Evolutionary conservation across 2,888 invertebrate genomes (phyloP), one percentile per base, ranked within the genome.

Genomic region (Apamea sordens): DNA sequence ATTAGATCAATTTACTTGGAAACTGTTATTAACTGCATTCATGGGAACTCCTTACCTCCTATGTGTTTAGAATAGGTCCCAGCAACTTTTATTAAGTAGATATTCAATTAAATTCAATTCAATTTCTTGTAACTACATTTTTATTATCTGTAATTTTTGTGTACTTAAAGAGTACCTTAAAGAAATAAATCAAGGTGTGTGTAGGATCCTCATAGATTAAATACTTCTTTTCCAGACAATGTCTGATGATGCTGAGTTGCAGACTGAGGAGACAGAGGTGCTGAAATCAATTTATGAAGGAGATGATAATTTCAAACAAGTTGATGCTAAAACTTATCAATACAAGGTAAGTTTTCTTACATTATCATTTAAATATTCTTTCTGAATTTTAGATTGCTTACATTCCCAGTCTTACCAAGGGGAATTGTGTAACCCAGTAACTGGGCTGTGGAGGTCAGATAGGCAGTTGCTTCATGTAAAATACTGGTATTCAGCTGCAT

Each of bases 231-330:
- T 81, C 13, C 59, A 84, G 87, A 86, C 32, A 85, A 97, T 97
- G 97, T 95, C 95, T 84, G 95, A 96, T 87, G 96, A 96, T 90
- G 95, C 95, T 65, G 98, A 98, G 93, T 97, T 98, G 79, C 99
- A 99, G 93, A 97, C 98, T 73, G 99, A 99, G 91, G 99, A 99
- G 95, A 97, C 98, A 74, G 99, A 99, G 97, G 99, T 99, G 0
- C 95, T 99, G 79, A 97, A 98, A 87, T 99, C 99, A 7, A 99
- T 99, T 91, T 99, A 99, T 94, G 99, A 99, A 91, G 99, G 99
- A 32, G 99, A 99, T 95, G 97, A 97, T 4, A 97, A 97, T 81
- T 99, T 99, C 93, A 99, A 98, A 94, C 98, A 98, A 96, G 94
- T 98, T 56, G 97, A 98, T 92, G 94, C 97, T 15, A 98, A 97